Evolutionary conservation across 2,888 invertebrate genomes (phyloP), one percentile per base, ranked within the genome.

Genomic region (Stomorhina lunata): DNA sequence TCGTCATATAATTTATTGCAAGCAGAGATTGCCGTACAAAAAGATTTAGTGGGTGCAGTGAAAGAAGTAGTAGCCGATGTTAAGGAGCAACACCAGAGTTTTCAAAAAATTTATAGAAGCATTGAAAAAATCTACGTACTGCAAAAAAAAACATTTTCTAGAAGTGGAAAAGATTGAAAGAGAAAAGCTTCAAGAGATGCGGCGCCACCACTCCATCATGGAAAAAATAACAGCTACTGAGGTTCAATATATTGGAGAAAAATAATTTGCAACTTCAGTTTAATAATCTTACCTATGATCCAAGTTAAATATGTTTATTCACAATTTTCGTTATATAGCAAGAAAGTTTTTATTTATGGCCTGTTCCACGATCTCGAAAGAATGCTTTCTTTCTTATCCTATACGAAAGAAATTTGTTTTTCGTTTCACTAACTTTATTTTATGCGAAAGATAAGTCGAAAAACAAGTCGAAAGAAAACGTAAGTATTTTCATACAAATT

Each of bases 181-280:
- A 37, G 59, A 59, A 59, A 37, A 59, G 20, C 15, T 57, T 20
- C 2, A 57, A 34, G 53, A 53, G 27, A 29, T 53, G 53, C 17
- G 17, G 2, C 45, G 15, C 17, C 17, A 45, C 17, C 17, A 45
- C 45, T 17, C 45, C 17, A 17, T 45, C 45, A 57, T 57, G 48
- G 65, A 65, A 48, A 2, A 48, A 65, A 65, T 65, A 25, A 65
- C 48, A 27, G 22, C 48, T 45, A 65, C 34, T 2, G 48, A 66
- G 15, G 65, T 66, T 22, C 17, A 65, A 48, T 32, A 65, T 32
- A 66, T 48, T 50, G 22, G 45, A 66, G 12, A 63, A 63, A 63
- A 63, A 43, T 12, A 43, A 43, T 25, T 29, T 43, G 12, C 25
- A 61, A 10, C 25, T 61, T 40, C 15, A 61, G 10, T 61, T 40